A percentile compares a stretch with the other conserved stretches of the same genome.
Evolutionary conservation across 2,113 vertebrate species (phyloP).

Genomic region (Rafetus swinhoei): DNA sequence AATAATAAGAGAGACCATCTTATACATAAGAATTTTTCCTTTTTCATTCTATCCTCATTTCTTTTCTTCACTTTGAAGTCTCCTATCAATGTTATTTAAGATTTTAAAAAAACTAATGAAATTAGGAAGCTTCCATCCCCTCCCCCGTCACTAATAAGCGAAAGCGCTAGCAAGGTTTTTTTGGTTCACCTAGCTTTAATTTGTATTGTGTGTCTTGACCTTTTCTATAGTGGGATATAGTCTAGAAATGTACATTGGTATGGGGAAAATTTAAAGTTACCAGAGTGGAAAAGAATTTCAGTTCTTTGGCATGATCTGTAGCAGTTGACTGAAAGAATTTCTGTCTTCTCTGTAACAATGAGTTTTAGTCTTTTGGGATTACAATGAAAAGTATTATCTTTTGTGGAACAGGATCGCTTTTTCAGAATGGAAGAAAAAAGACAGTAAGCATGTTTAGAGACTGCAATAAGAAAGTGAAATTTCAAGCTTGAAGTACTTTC

Average conservation of each 20-base stretch:
- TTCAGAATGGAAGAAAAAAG: background rate
- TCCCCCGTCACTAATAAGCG: background rate
- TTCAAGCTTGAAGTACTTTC: background rate
- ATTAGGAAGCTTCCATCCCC: background rate
- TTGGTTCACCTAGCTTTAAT: background rate
- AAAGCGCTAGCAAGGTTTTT: background rate
- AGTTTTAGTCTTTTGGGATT: background rate
- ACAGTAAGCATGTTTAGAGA: background rate
- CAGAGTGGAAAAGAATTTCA: background rate
- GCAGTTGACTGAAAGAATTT: background rate
- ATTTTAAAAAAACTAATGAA: background rate
- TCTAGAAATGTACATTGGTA: background rate
- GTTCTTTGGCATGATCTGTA: background rate
- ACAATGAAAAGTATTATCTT: background rate
- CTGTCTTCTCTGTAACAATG: background rate
- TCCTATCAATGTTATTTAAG: background rate
- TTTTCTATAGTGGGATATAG: background rate
- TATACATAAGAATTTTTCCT: background rate
- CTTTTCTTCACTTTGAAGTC: background rate
- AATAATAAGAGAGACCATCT: background rate
- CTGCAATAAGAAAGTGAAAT: background rate
- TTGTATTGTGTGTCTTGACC: background rate
- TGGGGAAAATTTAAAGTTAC: background rate
- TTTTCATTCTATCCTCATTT: background rate
- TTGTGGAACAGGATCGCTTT: background rate